These are phyloP conservation scores for Brachypalpus laphriformis DNA, from an alignment of 2,888 invertebrate genomes.

Conservation along the genomic window DNA sequence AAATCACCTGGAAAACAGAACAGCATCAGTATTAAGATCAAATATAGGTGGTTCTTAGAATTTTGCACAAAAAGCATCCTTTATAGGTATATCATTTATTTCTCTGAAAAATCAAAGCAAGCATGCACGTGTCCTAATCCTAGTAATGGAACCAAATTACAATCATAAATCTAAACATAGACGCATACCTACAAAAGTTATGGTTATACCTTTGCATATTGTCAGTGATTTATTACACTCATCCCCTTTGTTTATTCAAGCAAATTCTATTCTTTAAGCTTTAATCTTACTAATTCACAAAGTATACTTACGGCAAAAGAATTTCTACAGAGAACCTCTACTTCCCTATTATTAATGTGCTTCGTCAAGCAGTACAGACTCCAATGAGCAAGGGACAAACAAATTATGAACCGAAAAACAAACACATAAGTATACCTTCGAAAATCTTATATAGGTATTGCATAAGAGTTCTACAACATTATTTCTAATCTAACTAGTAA, in stretches of 20 bases:
- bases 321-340: background rate
- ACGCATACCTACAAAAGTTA: background rate
- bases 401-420: background rate
- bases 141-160: background rate
- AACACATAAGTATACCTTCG: background rate
- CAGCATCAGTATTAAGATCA: no score
- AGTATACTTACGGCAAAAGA: background rate
- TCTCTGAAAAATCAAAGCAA: background rate
- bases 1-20: no score
- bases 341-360: background rate
- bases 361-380: background rate
- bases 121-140: background rate
- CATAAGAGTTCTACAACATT: background rate
- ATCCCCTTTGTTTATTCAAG: constrained; percentile 3
- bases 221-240: background rate
- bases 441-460: background rate
- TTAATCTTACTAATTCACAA: constrained; percentile 22
- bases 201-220: background rate
- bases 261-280: constrained; percentile 9
- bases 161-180: constrained; percentile 6
- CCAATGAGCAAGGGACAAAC: background rate
- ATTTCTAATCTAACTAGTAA: background rate
- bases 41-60: no score
- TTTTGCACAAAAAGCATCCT: background rate
- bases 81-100: background rate